These are phyloP conservation scores for Acanthosepion lycidas DNA, from an alignment of 2,888 invertebrate genomes.

Conservation along the genomic window DNA sequence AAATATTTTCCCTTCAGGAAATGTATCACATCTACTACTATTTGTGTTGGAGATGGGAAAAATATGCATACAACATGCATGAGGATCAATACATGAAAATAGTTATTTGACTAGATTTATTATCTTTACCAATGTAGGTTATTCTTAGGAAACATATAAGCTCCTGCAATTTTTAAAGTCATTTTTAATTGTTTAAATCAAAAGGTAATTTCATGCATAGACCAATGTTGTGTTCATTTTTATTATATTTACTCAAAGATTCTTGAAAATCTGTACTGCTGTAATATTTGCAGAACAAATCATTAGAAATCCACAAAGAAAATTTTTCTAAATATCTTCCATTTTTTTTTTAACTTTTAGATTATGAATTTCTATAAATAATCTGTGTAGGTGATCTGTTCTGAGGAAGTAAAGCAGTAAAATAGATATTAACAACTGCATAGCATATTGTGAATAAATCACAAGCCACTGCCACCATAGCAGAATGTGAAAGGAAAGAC, in stretches of 20 bases:
- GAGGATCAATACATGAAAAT: neutral
- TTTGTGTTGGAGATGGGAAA: neutral
- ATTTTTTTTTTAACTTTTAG: neutral
- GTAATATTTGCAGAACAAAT: slow-evolving; percentile 2
- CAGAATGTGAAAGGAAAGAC: slow-evolving; percentile 11
- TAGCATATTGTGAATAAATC: slow-evolving; percentile 33
- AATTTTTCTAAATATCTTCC: neutral
- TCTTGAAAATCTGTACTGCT: neutral
- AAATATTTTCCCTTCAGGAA: slow-evolving; percentile 21
- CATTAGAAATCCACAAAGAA: neutral
- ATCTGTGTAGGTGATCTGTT: slow-evolving; percentile 11
- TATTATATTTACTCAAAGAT: slow-evolving; percentile 15
- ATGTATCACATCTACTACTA: slow-evolving; percentile 33
- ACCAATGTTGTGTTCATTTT: neutral
- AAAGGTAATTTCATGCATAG: neutral
- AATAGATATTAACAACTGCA: slow-evolving; percentile 33
- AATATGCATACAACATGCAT: neutral
- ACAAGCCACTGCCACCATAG: slow-evolving; percentile 33
- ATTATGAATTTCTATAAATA: neutral
- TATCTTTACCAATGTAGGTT: neutral
- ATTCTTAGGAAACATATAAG: neutral
- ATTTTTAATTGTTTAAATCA: slow-evolving; percentile 6
- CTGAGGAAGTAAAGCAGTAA: neutral
- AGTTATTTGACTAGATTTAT: neutral
- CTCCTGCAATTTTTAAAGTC: too few relatives aligned